phyloP scores from a whole-genome alignment of 2,888 invertebrate genomes.

The Camptogramma bilineatum region DNA sequence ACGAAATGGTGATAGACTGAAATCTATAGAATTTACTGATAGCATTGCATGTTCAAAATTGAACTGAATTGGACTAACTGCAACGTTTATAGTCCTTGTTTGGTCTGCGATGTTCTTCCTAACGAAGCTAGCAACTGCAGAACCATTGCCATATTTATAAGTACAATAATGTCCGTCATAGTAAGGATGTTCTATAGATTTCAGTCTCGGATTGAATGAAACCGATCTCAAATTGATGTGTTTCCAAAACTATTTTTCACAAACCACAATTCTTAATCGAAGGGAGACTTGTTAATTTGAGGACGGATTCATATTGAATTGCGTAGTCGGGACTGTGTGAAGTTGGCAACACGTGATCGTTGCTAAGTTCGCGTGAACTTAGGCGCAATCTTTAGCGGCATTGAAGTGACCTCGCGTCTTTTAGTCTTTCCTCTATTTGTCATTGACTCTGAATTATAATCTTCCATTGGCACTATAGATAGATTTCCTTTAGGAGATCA shows the following conservation, averaged over 20 bases:
- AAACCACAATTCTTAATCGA: slow-evolving; percentile 62
- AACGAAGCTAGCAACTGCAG: slow-evolving; percentile 14
- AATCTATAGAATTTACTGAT: slow-evolving; percentile 27
- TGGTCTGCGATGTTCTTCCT: slow-evolving; percentile 6
- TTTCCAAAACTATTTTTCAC: slow-evolving; percentile 64
- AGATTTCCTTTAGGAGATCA: neutral
- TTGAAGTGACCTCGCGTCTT: slow-evolving; percentile 18
- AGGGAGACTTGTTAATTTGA: slow-evolving; percentile 48
- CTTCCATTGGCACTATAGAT: neutral
- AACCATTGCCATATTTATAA: slow-evolving; percentile 28
- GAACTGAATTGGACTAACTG: slow-evolving; percentile 14
- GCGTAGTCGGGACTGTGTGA: slow-evolving; percentile 7
- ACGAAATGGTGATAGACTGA: slow-evolving; percentile 22
- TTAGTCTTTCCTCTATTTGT: slow-evolving; percentile 25
- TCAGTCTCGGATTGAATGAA: slow-evolving; percentile 43
- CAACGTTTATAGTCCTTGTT: neutral
- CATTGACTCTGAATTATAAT: slow-evolving; percentile 20
- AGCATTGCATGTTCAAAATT: slow-evolving; percentile 18
- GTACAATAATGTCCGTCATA: slow-evolving; percentile 25
- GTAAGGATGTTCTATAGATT: slow-evolving; percentile 26
- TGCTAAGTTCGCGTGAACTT: slow-evolving; percentile 16
- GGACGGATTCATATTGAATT: slow-evolving; percentile 23
- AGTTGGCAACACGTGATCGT: neutral
- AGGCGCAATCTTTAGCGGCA: slow-evolving; percentile 8
- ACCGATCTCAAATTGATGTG: slow-evolving; percentile 37